These are phyloP conservation scores for Sebastes itinus DNA, from an alignment of 2,797 vertebrate species.

Conservation along the genomic window DNA sequence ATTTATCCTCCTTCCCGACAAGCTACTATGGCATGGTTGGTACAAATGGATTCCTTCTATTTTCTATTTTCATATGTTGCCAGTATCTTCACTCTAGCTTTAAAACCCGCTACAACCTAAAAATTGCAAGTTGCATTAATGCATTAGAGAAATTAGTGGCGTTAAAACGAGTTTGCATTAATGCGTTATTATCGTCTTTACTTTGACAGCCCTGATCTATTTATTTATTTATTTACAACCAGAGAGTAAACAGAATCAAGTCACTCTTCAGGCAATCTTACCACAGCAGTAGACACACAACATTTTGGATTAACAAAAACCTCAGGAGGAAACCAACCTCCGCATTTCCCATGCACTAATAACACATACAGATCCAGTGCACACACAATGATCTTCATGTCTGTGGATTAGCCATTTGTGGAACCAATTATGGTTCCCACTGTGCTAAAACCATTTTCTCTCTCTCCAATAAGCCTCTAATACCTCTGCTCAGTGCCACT, in stretches of 20 bases:
- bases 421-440: constrained; percentile 34
- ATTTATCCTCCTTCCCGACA: too few relatives aligned
- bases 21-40: too few relatives aligned
- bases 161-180: too few relatives aligned
- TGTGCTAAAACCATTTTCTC: constrained; percentile 44
- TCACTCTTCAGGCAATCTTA: neutral
- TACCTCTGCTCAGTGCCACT: constrained; percentile 35
- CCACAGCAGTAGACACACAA: neutral
- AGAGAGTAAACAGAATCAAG: neutral
- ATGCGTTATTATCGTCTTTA: too few relatives aligned
- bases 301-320: constrained; percentile 23
- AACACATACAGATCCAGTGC: constrained; percentile 25
- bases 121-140: too few relatives aligned
- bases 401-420: constrained; percentile 57
- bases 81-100: too few relatives aligned
- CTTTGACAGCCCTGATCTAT: too few relatives aligned
- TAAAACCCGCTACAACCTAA: too few relatives aligned
- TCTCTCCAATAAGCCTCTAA: constrained; percentile 49
- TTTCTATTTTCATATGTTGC: too few relatives aligned
- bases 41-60: too few relatives aligned
- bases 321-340: constrained; percentile 2
- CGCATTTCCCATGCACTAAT: constrained; percentile 22
- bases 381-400: constrained; percentile 51
- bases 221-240: constrained; percentile 8
- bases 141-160: too few relatives aligned